These are phyloP conservation scores for Mycogona germanica DNA, from an alignment of 2,888 invertebrate genomes.

Conservation along the genomic window DNA sequence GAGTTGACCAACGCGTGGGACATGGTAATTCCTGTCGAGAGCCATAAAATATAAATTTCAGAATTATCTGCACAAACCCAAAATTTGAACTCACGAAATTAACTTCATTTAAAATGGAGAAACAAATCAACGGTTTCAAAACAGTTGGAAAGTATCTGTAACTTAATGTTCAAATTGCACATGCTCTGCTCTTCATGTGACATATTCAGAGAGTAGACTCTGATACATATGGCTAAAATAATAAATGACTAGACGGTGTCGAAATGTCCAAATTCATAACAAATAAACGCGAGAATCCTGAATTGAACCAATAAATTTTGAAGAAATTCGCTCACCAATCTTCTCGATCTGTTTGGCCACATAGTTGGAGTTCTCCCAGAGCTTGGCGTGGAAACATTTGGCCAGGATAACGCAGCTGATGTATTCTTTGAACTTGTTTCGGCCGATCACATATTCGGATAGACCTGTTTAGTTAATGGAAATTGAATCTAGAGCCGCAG, in stretches of 20 bases:
- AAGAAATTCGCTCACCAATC: slow-evolving; percentile 41
- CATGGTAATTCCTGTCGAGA: slow-evolving; percentile 22
- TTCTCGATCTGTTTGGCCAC: slow-evolving; percentile 56
- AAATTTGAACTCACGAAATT: no score
- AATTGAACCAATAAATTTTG: no score
- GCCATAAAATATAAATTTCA: slow-evolving; percentile 14
- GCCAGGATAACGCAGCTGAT: slow-evolving; percentile 47
- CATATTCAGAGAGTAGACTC: not conserved
- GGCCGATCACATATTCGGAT: slow-evolving; percentile 36
- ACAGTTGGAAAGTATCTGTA: no score
- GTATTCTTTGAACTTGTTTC: slow-evolving; percentile 37
- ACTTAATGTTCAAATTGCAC: no score
- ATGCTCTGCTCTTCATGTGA: no score
- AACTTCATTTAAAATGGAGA: no score
- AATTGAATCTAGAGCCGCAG: not conserved
- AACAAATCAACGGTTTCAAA: no score
- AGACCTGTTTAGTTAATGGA: slow-evolving; percentile 28
- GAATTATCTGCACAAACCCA: no score
- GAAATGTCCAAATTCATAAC: no score
- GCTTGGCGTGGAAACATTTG: slow-evolving; percentile 51
- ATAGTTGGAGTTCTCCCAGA: slow-evolving; percentile 63
- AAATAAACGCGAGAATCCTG: no score
- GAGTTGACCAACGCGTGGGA: slow-evolving; percentile 50
- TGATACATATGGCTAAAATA: no score
- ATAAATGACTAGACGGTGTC: no score